These are phyloP conservation scores for Melanotus villosus DNA, from an alignment of 2,888 invertebrate species.

Conservation along the genomic window DNA sequence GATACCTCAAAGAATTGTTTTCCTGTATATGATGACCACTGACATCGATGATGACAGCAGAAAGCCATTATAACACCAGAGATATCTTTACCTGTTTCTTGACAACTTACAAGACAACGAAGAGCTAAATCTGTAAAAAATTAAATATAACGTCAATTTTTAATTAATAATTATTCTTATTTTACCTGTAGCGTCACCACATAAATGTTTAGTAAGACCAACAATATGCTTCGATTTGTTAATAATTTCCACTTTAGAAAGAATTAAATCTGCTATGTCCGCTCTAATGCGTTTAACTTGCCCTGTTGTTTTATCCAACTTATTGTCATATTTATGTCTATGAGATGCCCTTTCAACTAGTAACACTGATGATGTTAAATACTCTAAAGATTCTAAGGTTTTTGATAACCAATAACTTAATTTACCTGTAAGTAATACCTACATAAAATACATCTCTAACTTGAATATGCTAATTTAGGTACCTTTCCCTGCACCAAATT, in stretches of 20 bases:
- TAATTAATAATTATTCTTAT: not conserved
- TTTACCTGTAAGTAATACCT: constrained; percentile 71
- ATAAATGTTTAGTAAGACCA: constrained; percentile 90
- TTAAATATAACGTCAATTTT: not conserved
- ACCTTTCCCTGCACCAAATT: constrained; percentile 95
- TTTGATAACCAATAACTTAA: constrained; percentile 83
- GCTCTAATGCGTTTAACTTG: constrained; percentile 70
- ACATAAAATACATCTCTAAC: not conserved
- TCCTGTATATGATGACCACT: constrained; percentile 79
- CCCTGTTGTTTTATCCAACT: constrained; percentile 65
- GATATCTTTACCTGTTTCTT: constrained; percentile 65
- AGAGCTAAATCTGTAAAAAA: constrained; percentile 77
- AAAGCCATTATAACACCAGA: constrained; percentile 82
- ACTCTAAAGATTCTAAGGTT: constrained; percentile 69
- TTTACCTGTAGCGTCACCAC: constrained; percentile 88
- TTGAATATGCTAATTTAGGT: not conserved
- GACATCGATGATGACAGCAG: constrained; percentile 93
- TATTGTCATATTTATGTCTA: constrained; percentile 85
- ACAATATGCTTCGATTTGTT: constrained; percentile 72
- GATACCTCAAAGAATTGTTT: constrained; percentile 72
- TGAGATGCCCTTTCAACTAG: constrained; percentile 86
- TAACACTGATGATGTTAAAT: constrained; percentile 72
- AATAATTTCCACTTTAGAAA: constrained; percentile 72
- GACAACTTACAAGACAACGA: constrained; percentile 73
- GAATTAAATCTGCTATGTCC: constrained; percentile 84